Conservation (phyloP, 2,888 invertebrate genomes). For the Neoascia interrupta region DNA sequence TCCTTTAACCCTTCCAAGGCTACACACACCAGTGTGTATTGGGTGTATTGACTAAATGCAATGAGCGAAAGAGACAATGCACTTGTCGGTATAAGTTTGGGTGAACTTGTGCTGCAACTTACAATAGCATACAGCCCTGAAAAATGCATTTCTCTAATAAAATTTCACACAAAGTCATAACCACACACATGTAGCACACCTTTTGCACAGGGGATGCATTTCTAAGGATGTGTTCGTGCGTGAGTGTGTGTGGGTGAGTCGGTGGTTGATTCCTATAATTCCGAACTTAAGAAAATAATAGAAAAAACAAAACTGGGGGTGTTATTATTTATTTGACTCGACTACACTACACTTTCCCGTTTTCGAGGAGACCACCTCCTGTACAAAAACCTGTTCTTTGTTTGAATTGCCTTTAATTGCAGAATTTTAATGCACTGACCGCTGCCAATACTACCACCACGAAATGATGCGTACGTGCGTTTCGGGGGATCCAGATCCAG, state of each 20-base stretch:
- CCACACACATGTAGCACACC: neutral
- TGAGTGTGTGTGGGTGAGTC: neutral
- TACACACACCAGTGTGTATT: conserved; percentile 1
- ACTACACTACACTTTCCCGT: no score
- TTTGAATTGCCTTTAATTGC: conserved; percentile 41
- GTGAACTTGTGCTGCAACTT: conserved; percentile 10
- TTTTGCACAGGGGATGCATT: neutral
- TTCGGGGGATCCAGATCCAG: no score
- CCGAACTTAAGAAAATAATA: neutral
- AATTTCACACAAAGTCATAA: no score
- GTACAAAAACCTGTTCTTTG: conserved; percentile 1
- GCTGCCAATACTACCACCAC: neutral
- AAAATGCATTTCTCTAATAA: conserved; percentile 4
- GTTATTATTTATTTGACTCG: conserved; percentile 31
- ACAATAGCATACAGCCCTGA: conserved; percentile 24
- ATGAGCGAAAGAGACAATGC: conserved; percentile 10
- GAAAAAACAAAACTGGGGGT: neutral
- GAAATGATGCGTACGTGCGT: neutral
- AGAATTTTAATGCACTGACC: conserved; percentile 33
- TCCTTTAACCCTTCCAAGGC: conserved; percentile 19
- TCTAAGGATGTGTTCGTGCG: neutral
- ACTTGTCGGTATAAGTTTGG: conserved; percentile 24
- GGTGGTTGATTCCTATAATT: no score
- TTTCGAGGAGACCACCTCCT: no score
- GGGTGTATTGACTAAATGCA: neutral